These are phyloP conservation scores for Apamea sordens DNA, from an alignment of 2,888 invertebrate species.

Conservation along the genomic window DNA sequence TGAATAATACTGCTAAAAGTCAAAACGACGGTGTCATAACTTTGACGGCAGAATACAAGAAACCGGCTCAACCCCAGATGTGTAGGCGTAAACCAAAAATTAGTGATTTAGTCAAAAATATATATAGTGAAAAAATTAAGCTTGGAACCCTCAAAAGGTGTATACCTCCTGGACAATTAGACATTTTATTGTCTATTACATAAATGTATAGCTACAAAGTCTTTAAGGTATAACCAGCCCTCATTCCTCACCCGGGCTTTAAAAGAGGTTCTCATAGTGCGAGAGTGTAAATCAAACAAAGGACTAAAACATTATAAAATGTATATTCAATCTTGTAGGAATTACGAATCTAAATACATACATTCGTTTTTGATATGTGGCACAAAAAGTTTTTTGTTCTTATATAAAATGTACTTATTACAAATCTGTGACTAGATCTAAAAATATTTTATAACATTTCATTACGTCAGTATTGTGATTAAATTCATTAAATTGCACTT, in stretches of 20 bases:
- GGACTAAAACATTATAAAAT: conserved; percentile 44
- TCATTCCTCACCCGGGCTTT: not conserved
- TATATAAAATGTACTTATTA: conserved; percentile 9
- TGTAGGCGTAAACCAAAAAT: too few relatives aligned
- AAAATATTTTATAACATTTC: conserved; percentile 1
- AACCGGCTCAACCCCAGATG: too few relatives aligned
- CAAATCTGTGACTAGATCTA: conserved; percentile 56
- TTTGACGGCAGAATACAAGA: too few relatives aligned
- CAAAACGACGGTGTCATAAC: too few relatives aligned
- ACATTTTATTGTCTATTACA: not conserved
- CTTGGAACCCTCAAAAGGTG: not conserved
- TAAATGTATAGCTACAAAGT: not conserved
- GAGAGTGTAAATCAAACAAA: conserved; percentile 31
- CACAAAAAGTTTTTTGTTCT: not conserved
- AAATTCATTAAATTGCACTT: conserved; percentile 41
- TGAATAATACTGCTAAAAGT: too few relatives aligned
- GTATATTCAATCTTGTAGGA: conserved; percentile 39
- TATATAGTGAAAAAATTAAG: too few relatives aligned
- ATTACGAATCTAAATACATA: conserved; percentile 36
- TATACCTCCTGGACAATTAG: not conserved
- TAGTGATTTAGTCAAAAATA: too few relatives aligned
- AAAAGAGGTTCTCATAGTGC: not conserved
- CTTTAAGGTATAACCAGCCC: not conserved
- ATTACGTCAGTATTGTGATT: conserved; percentile 21
- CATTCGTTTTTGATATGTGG: not conserved